These are phyloP conservation scores for Ranitomeya variabilis DNA, from an alignment of 2,113 vertebrate species.

Conservation along the genomic window DNA sequence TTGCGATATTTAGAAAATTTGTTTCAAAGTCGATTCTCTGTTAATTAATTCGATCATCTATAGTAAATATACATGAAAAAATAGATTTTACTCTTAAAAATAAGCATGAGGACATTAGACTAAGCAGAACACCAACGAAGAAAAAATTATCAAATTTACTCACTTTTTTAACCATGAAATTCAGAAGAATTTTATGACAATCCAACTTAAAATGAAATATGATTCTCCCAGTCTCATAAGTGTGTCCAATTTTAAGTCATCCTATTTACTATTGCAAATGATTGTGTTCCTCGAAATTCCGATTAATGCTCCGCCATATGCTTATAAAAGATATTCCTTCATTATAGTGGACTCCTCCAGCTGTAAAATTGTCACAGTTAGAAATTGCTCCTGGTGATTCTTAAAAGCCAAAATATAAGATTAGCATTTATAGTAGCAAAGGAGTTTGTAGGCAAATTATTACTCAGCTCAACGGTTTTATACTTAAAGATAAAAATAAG, in stretches of 20 bases:
- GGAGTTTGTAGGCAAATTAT: constrained; percentile 47
- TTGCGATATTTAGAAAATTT: no score
- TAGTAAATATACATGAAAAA: no score
- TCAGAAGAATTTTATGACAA: background rate
- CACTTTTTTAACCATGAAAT: constrained; percentile 3
- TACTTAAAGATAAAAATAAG: constrained; percentile 22
- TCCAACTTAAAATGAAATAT: constrained; percentile 28
- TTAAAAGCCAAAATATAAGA: constrained; percentile 52
- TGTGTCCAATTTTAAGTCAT: constrained; percentile 39
- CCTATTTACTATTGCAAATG: constrained; percentile 49
- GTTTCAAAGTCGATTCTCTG: no score
- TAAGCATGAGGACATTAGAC: background rate
- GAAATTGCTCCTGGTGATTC: constrained; percentile 43
- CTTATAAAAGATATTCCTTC: constrained; percentile 51
- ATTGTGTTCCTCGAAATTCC: constrained; percentile 36
- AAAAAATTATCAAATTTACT: constrained; percentile 2
- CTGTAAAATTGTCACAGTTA: constrained; percentile 54
- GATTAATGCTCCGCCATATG: constrained; percentile 45
- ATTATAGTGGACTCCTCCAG: constrained; percentile 36
- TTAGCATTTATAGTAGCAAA: constrained; percentile 56
- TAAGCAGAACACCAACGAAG: background rate
- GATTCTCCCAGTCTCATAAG: constrained; percentile 20
- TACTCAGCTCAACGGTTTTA: constrained; percentile 40
- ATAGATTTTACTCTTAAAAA: background rate
- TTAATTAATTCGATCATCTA: no score